A percentile compares a stretch with the other conserved stretches of the same genome.
Evolutionary conservation across 1,140 invertebrate genomes (phyloP).

Genomic region (Gonioctena quinquepunctata): DNA sequence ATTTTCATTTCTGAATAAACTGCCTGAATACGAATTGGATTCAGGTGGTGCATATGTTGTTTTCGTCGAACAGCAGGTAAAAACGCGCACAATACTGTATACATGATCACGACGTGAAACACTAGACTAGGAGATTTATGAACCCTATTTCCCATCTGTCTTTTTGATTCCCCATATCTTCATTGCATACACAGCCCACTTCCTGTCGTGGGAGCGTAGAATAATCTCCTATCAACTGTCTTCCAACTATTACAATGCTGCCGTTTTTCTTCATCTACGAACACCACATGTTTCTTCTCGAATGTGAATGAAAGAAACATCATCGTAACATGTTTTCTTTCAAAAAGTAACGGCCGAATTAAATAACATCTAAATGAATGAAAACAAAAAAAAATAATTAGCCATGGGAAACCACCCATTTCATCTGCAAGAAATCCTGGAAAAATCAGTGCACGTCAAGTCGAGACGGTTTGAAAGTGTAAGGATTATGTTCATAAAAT

Average conservation of each 20-base stretch:
- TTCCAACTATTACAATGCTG: neutral
- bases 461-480: too few species aligned
- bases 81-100: neutral
- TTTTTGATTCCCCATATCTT: slow-evolving; percentile 11
- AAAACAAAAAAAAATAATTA: too few species aligned
- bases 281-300: neutral
- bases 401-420: too few species aligned
- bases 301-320: too few species aligned
- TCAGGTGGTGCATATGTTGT: neutral
- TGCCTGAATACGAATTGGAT: too few species aligned
- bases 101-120: neutral
- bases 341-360: too few species aligned
- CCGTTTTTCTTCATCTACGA: neutral
- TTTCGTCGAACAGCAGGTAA: neutral
- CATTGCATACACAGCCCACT: neutral
- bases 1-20: too few species aligned
- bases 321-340: too few species aligned
- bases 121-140: neutral
- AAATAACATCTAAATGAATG: too few species aligned
- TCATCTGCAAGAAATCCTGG: too few species aligned
- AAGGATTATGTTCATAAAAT: too few species aligned
- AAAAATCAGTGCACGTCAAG: too few species aligned
- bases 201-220: slow-evolving; percentile 4
- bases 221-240: neutral
- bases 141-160: slow-evolving; percentile 9